Conservation (phyloP, 2,888 invertebrate genomes). For the Zygaena filipendulae region DNA sequence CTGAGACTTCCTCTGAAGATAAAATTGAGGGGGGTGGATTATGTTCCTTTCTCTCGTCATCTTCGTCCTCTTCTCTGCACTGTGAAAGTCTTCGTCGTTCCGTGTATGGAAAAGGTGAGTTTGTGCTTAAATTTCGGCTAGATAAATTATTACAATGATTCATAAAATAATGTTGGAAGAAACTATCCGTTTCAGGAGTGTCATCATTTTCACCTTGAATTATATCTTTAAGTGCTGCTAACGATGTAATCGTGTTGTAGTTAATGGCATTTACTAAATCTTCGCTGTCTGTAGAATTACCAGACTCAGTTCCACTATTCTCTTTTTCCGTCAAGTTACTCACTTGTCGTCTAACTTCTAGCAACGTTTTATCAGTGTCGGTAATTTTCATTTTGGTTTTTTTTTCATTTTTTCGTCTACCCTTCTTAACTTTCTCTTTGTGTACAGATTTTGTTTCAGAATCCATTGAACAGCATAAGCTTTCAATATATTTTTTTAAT, state of each 20-base stretch:
- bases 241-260: constrained; percentile 75
- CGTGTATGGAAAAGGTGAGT: constrained; percentile 58
- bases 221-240: constrained; percentile 76
- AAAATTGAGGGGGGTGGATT: constrained; percentile 23
- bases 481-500: constrained; percentile 20
- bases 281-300: constrained; percentile 71
- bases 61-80: constrained; percentile 87
- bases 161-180: constrained; percentile 79
- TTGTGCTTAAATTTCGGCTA: constrained; percentile 58
- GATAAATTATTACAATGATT: constrained; percentile 78
- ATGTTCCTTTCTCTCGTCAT: constrained; percentile 64
- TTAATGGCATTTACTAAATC: constrained; percentile 75
- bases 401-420: constrained; percentile 46
- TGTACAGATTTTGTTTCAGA: constrained; percentile 31
- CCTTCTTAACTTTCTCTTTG: constrained; percentile 35
- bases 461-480: constrained; percentile 57
- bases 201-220: constrained; percentile 70
- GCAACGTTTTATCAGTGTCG: constrained; percentile 22
- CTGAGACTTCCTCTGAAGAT: constrained; percentile 22
- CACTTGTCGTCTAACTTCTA: constrained; percentile 29
- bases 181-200: constrained; percentile 68
- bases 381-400: constrained; percentile 40
- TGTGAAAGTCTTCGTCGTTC: constrained; percentile 79
- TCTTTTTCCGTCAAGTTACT: constrained; percentile 27
- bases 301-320: constrained; percentile 26